phyloP scores from a whole-genome alignment of 2,888 invertebrate genomes.

The Lithosia quadra region DNA sequence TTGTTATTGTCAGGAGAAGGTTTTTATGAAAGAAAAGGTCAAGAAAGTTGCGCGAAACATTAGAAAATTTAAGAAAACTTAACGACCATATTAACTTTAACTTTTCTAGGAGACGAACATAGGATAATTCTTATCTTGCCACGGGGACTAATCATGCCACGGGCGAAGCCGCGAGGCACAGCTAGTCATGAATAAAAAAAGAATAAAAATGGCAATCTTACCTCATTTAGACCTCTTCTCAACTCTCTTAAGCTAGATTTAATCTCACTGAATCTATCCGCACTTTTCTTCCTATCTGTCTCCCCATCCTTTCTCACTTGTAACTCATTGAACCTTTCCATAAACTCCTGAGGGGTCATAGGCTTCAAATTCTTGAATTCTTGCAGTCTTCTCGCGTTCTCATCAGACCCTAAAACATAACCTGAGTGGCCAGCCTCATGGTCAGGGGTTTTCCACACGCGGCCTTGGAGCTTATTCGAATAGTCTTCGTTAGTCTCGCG shows the following conservation, averaged over 20 bases:
- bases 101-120: too few species aligned
- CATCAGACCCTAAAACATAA: conserved; percentile 25
- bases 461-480: conserved; percentile 53
- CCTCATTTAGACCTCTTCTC: conserved; percentile 78
- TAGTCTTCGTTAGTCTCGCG: conserved; percentile 56
- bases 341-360: conserved; percentile 74
- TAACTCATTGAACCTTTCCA: conserved; percentile 67
- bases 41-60: too few species aligned
- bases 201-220: conserved; percentile 25
- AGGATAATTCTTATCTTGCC: too few species aligned
- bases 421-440: conserved; percentile 26
- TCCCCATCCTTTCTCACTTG: conserved; percentile 54
- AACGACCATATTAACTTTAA: too few species aligned
- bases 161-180: too few species aligned
- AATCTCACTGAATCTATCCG: conserved; percentile 77
- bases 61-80: too few species aligned
- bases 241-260: conserved; percentile 75
- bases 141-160: too few species aligned
- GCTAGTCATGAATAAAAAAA: too few species aligned
- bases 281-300: conserved; percentile 27
- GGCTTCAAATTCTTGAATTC: conserved; percentile 68
- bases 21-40: too few species aligned
- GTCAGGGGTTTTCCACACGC: conserved; percentile 46
- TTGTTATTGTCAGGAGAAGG: too few species aligned
- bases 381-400: conserved; percentile 37